These are phyloP conservation scores for Drosophila borealis DNA, from an alignment of 2,888 invertebrate genomes.

Conservation along the genomic window DNA sequence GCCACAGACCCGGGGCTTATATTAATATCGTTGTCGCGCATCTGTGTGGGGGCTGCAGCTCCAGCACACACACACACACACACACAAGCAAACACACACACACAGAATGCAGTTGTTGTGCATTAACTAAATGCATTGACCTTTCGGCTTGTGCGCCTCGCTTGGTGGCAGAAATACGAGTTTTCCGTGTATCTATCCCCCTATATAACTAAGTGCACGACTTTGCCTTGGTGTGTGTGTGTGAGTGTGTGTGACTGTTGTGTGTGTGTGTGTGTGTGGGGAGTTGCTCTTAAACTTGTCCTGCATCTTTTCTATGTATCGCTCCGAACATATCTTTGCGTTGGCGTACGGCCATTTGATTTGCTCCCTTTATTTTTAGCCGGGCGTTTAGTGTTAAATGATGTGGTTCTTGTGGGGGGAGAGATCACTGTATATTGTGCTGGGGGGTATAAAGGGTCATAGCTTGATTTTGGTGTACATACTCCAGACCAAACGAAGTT, in stretches of 20 bases:
- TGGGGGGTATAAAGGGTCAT: neutral
- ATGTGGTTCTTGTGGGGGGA: conserved; percentile 39
- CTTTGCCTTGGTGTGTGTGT: conserved; percentile 27
- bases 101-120: conserved; percentile 47
- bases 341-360: conserved; percentile 71
- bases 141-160: conserved; percentile 62
- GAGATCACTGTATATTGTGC: conserved; percentile 4
- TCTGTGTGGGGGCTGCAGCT: conserved; percentile 71
- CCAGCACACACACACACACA: conserved; percentile 29
- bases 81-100: conserved; percentile 30
- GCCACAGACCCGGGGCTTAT: conserved; percentile 41
- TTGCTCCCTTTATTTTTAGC: conserved; percentile 73
- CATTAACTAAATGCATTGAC: conserved; percentile 80
- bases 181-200: conserved; percentile 77
- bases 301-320: conserved; percentile 74
- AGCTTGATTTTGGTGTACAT: conserved; percentile 1
- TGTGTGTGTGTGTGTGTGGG: conserved; percentile 46
- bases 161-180: conserved; percentile 76
- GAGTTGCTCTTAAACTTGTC: conserved; percentile 78
- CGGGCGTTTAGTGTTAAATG: conserved; percentile 40
- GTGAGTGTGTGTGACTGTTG: conserved; percentile 20
- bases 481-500: neutral
- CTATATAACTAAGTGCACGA: conserved; percentile 59
- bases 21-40: conserved; percentile 61
- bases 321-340: conserved; percentile 51